Evolutionary conservation across 2,888 invertebrate species (phyloP).

Genomic region (Prenolepis imparis): DNA sequence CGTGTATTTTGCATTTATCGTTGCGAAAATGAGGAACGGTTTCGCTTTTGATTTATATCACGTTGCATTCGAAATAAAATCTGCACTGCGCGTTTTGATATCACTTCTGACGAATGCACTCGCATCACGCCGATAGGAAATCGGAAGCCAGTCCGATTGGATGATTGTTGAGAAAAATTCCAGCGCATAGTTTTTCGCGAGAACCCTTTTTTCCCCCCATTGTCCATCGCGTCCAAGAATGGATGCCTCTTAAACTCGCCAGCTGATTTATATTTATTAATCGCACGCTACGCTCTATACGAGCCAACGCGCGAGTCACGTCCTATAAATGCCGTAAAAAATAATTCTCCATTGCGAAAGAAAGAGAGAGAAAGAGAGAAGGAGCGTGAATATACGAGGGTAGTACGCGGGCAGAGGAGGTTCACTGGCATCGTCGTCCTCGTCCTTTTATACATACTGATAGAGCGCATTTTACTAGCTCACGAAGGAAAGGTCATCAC

Average conservation of each 20-base stretch:
- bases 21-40: background rate
- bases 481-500: conserved; percentile 73
- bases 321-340: conserved; percentile 56
- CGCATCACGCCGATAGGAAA: conserved; percentile 12
- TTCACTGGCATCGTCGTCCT: conserved; percentile 70
- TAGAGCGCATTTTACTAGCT: conserved; percentile 63
- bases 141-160: background rate
- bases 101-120: conserved; percentile 14
- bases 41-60: background rate
- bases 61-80: conserved; percentile 26
- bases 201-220: background rate
- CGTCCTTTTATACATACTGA: conserved; percentile 64
- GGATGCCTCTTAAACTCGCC: background rate
- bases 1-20: background rate
- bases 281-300: conserved; percentile 15
- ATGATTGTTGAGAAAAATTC: conserved; percentile 14
- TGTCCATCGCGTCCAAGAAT: background rate
- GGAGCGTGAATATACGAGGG: conserved; percentile 51
- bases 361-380: conserved; percentile 6
- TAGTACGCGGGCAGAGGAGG: conserved; percentile 69
- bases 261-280: conserved; percentile 50
- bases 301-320: conserved; percentile 41
- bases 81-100: background rate
- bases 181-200: conserved; percentile 11
- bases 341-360: conserved; percentile 36